Percentiles rank a stretch among this genome's conserved stretches.
Evolutionary conservation across 2,888 invertebrate genomes (phyloP).

Genomic region (Eurytoma californica): DNA sequence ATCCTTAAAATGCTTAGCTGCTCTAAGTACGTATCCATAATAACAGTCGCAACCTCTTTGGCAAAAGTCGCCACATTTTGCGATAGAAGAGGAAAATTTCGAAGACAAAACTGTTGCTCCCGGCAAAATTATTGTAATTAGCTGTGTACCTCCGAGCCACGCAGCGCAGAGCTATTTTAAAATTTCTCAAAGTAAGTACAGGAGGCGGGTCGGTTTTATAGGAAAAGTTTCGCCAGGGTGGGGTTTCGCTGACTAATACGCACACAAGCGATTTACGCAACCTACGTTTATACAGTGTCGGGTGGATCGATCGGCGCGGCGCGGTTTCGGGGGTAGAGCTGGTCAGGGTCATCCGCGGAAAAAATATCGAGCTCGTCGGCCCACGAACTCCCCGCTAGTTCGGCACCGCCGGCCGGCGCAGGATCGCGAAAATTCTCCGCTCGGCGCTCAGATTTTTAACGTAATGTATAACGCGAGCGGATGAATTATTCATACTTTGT

Average conservation of each 20-base stretch:
- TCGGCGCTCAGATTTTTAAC: conserved; percentile 8
- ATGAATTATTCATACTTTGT: conserved; percentile 39
- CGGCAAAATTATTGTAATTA: too few relatives aligned
- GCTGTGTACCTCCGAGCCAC: too few relatives aligned
- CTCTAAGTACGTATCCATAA: too few relatives aligned
- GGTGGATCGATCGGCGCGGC: conserved; percentile 47
- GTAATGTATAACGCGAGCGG: conserved; percentile 13
- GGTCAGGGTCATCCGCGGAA: conserved; percentile 58
- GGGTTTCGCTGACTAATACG: not conserved
- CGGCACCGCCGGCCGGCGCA: not conserved
- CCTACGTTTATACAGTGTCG: not conserved
- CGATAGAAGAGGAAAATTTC: too few relatives aligned
- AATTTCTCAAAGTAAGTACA: too few relatives aligned
- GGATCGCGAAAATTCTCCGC: conserved; percentile 37
- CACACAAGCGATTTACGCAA: not conserved
- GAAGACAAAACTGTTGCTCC: too few relatives aligned
- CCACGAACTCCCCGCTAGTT: not conserved
- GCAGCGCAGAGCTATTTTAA: too few relatives aligned
- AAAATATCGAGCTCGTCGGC: conserved; percentile 51
- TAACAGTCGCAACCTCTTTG: too few relatives aligned
- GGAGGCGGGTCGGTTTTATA: not conserved
- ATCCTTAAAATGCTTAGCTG: too few relatives aligned
- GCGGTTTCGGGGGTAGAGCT: conserved; percentile 56
- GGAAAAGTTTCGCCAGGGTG: not conserved
- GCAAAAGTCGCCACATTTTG: too few relatives aligned